phyloP scores from a whole-genome alignment of 2,888 invertebrate species.

The Elegia similella region DNA sequence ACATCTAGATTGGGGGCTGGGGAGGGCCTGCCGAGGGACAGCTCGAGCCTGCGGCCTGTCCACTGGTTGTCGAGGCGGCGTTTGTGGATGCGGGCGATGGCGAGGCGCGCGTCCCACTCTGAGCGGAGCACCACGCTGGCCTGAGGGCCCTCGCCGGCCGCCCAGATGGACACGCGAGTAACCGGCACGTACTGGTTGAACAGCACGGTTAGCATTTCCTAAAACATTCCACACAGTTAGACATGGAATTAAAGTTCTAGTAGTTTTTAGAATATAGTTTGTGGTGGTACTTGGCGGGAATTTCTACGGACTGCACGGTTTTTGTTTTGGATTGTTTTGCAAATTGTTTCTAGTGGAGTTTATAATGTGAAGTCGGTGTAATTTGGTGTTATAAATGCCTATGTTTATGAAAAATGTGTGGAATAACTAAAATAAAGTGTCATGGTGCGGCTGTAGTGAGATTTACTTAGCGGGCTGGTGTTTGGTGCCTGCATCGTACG shows the following conservation, averaged over 20 bases:
- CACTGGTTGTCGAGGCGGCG: conserved; percentile 85
- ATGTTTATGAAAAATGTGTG: too few relatives aligned
- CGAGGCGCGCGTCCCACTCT: conserved; percentile 86
- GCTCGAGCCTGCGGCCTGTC: conserved; percentile 88
- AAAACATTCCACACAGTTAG: conserved; percentile 11
- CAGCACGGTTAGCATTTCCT: conserved; percentile 68
- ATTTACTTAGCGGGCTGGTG: too few relatives aligned
- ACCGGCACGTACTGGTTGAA: conserved; percentile 66
- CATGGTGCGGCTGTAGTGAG: too few relatives aligned
- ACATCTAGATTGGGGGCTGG: conserved; percentile 84
- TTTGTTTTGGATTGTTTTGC: too few relatives aligned
- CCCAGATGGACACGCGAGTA: conserved; percentile 63
- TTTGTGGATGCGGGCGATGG: conserved; percentile 92
- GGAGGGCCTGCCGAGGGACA: conserved; percentile 84
- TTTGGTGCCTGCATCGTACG: too few relatives aligned
- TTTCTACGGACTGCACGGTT: too few relatives aligned
- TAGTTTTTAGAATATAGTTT: too few relatives aligned
- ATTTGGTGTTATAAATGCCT: too few relatives aligned
- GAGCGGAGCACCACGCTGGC: conserved; percentile 87
- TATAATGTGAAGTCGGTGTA: too few relatives aligned
- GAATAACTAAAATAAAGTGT: too few relatives aligned
- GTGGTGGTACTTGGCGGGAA: too few relatives aligned
- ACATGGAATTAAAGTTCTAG: background rate
- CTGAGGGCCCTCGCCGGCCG: conserved; percentile 75
- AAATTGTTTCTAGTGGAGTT: too few relatives aligned